These are phyloP conservation scores for Sarcophaga variegata DNA, from an alignment of 2,888 invertebrate genomes.

Conservation along the genomic window DNA sequence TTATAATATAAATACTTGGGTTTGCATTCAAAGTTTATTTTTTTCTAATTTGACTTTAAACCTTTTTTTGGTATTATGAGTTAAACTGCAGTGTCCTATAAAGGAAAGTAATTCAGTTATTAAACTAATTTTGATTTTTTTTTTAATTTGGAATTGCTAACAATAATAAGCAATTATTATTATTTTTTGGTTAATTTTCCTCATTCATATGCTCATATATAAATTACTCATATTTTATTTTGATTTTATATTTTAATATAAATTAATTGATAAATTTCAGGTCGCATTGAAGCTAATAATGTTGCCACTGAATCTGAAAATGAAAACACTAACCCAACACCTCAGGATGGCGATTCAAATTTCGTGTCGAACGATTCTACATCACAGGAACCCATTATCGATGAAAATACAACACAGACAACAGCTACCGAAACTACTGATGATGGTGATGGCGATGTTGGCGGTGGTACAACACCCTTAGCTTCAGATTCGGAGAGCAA, in stretches of 20 bases:
- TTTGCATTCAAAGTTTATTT: no score
- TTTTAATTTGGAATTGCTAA: no score
- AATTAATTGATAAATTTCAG: slow-evolving; percentile 60
- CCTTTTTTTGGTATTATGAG: no score
- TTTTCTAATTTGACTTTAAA: no score
- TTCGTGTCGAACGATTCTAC: slow-evolving; percentile 81
- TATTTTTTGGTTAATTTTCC: no score
- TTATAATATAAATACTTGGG: no score
- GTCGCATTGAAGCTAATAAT: slow-evolving; percentile 72
- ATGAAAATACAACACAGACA: slow-evolving; percentile 83
- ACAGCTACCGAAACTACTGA: slow-evolving; percentile 83
- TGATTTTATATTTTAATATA: neutral
- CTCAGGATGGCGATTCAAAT: slow-evolving; percentile 79
- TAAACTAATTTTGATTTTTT: no score
- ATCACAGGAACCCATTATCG: slow-evolving; percentile 79
- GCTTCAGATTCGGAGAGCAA: slow-evolving; percentile 89
- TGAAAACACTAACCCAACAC: slow-evolving; percentile 77
- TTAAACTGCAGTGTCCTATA: no score
- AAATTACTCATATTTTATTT: no score
- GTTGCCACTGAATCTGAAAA: slow-evolving; percentile 78
- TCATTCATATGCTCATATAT: no score
- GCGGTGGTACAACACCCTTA: slow-evolving; percentile 73
- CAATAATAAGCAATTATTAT: no score
- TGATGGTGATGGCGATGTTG: slow-evolving; percentile 69
- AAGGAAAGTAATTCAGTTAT: no score